Evolutionary conservation across 2,797 vertebrate species (phyloP), one percentile per base, ranked within the genome.

Genomic region (Cebuella pygmaea): DNA sequence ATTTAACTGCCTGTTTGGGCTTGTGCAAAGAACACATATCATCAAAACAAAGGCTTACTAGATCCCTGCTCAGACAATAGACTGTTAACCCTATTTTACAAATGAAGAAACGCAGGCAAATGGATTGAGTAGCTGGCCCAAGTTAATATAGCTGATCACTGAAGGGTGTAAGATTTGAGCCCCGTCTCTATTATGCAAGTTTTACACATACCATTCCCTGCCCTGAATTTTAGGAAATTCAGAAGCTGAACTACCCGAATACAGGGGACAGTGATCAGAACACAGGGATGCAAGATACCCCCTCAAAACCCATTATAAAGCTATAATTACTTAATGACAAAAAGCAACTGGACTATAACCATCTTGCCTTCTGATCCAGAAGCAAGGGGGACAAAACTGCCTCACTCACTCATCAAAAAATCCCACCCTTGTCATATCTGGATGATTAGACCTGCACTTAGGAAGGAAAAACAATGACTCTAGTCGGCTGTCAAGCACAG

Each of bases 401-500:
- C 88, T 39, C 79, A 41, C 30, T 33, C 82, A n/a, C n/a, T 93
- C 27, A 80, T 82, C 26, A 78, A 48, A 93, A 92, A 86, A n/a
- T 46, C 13, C 46, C 24, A 75, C 44, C 30, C 26, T 17, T 87
- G 86, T 82, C 85, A 12, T n/a, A 70, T 61, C 41, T 96, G 82
- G 72, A 95, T 1, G 0, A 19, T 97, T 96, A 88, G 88, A 85
- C 75, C 87, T 72, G 12, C 5, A 97, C 33, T 93, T 93, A 48
- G 83, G 67, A 90, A 83, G 75, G 87, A 96, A 97, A 97, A 67
- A 94, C 39, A 93, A 67, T 96, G 94, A 93, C 95, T 95, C 33
- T 30, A 78, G 70, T 96, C 88, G 92, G 97, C 96, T 95, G 97
- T 95, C 52, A 97, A 92, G 90, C n/a, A 96, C 61, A 97, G 84